phyloP scores from a whole-genome alignment of 2,888 invertebrate species.

The Pseudanteris insignis region DNA sequence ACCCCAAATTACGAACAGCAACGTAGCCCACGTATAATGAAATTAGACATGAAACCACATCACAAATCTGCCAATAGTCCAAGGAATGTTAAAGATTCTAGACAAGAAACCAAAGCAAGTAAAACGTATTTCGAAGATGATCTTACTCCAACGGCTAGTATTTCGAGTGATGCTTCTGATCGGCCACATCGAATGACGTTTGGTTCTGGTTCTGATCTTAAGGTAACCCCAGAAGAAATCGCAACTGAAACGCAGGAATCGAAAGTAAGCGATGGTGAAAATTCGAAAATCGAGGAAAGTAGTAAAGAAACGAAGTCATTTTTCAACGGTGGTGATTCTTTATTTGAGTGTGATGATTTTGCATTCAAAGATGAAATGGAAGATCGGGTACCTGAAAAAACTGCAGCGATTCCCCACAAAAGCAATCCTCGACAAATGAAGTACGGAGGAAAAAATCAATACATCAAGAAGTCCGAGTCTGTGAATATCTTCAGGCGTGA shows the following conservation, averaged over 20 bases:
- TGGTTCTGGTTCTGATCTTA: slow-evolving; percentile 52
- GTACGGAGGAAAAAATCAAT: slow-evolving; percentile 68
- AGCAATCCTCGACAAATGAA: slow-evolving; percentile 64
- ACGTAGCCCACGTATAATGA: slow-evolving; percentile 50
- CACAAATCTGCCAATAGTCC: slow-evolving; percentile 51
- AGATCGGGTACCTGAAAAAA: slow-evolving; percentile 58
- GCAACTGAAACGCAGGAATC: slow-evolving; percentile 50
- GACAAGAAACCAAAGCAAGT: slow-evolving; percentile 49
- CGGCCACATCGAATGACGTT: slow-evolving; percentile 50
- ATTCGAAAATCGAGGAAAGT: slow-evolving; percentile 50
- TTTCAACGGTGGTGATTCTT: slow-evolving; percentile 60
- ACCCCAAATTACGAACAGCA: slow-evolving; percentile 48
- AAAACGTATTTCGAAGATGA: slow-evolving; percentile 70
- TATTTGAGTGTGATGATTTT: slow-evolving; percentile 60
- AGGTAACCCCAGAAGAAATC: slow-evolving; percentile 59
- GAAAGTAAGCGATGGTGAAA: slow-evolving; percentile 47
- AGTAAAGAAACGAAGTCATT: slow-evolving; percentile 53
- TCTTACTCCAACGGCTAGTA: slow-evolving; percentile 67
- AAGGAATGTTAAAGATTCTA: slow-evolving; percentile 52
- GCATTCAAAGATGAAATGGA: slow-evolving; percentile 60
- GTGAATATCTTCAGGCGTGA: slow-evolving; percentile 89
- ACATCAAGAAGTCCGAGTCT: slow-evolving; percentile 87
- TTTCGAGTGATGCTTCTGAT: slow-evolving; percentile 59
- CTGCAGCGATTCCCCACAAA: slow-evolving; percentile 52
- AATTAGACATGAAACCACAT: slow-evolving; percentile 44